phyloP scores from a whole-genome alignment of 23 tunicate genomes.

The Ascidia mentula region DNA sequence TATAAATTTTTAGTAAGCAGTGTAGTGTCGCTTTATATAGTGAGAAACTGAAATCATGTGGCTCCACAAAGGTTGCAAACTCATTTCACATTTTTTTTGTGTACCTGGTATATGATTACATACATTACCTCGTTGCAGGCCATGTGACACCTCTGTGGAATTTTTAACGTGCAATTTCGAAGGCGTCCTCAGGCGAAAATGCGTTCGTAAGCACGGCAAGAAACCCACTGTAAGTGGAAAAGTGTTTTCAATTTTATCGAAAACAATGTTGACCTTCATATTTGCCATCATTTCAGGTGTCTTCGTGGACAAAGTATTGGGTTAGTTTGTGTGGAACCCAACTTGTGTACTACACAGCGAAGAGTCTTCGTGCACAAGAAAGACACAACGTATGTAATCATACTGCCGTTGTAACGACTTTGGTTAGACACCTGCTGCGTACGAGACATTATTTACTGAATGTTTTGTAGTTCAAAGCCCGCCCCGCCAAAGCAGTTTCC shows the following conservation, averaged over 20 bases:
- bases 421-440: background rate
- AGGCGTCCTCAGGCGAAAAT: conserved; percentile 68
- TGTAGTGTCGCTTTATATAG: too few species aligned
- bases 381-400: conserved; percentile 56
- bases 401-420: background rate
- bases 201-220: conserved; percentile 66
- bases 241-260: background rate
- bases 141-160: conserved; percentile 10
- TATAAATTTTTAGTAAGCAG: too few species aligned
- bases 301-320: conserved; percentile 81
- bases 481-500: conserved; percentile 67
- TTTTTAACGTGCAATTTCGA: conserved; percentile 68
- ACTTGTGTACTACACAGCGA: conserved; percentile 56
- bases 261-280: background rate
- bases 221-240: conserved; percentile 73
- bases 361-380: conserved; percentile 41
- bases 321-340: conserved; percentile 47
- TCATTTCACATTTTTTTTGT: too few species aligned
- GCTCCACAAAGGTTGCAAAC: too few species aligned
- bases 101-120: too few species aligned
- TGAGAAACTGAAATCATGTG: too few species aligned
- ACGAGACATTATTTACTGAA: background rate
- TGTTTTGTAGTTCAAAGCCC: conserved; percentile 63
- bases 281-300: conserved; percentile 44
- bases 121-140: background rate